Base-by-base conservation (phyloP, 37 sponge, comb jelly and placozoan species). In the Mnemiopsis leidyi region DNA sequence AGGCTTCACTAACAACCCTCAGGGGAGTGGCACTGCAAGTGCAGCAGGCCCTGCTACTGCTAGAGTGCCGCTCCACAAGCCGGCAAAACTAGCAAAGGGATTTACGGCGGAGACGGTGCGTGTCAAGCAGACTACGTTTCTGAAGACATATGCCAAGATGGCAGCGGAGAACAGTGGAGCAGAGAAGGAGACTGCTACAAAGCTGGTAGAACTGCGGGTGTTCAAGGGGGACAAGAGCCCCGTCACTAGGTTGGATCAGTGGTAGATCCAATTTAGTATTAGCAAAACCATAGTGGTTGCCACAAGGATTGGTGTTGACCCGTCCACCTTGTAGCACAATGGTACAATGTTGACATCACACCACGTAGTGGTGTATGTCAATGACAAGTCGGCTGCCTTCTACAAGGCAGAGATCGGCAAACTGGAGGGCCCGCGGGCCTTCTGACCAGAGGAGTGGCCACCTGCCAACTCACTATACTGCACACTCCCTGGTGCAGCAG, bases 61-160 rank as follows among this genome's bases (percentile, higher is more conserved):
- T n/a, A 71, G 73, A 71, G 73, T 71, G 3, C 73, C 73, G 25
- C 73, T 71, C 16, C 73, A 71, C 73, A 71, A 71, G 23, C 73
- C 73, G 23, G 73, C 73, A 25, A 23, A 7, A 3, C 25, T 71
- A 3, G 73, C 73, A 30, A 71, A 71, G 26, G 73, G 73, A 23
- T 25, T 30, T 71, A 30, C 23, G 3, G 25, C 73, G 21, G 23
- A 7, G 3, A 71, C 16, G 29, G 26, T 71, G 29, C 23, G 25
- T 25, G 73, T 29, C 29, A 71, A 71, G 73, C 73, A 71, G 73
- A 30, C 23, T 5, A 71, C 21, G 23, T 71, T 71, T 23, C 73
- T 3, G 21, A 71, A 3, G 25, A 71, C 73, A 23, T 71, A 71
- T 71, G 73, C 73, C 3, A 71, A 23, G 23, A 71, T 71, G 29